Conservation (phyloP, 2,113 vertebrate genomes). For the Prionailurus viverrinus region DNA sequence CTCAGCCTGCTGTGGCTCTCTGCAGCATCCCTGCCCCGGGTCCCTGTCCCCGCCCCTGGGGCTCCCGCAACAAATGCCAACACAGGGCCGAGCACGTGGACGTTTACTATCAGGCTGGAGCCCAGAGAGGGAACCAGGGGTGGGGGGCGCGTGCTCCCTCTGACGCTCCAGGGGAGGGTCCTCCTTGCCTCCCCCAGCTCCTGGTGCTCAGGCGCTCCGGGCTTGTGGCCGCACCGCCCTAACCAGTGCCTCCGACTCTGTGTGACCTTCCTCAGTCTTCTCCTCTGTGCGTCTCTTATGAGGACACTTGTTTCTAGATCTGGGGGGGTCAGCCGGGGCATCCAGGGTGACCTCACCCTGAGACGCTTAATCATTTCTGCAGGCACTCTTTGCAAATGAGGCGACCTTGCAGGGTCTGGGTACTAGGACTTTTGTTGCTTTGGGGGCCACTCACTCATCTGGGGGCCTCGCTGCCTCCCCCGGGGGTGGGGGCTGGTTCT, state of each 20-base stretch:
- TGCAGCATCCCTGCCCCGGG: background rate
- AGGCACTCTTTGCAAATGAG: background rate
- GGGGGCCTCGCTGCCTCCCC: background rate
- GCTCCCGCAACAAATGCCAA: too few species aligned
- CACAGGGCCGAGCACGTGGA: too few species aligned
- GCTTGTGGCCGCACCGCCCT: background rate
- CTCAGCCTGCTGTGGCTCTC: background rate
- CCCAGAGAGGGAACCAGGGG: background rate
- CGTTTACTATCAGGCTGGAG: background rate
- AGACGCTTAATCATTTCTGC: background rate
- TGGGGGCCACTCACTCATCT: too few species aligned
- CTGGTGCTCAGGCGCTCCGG: background rate
- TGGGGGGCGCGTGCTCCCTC: too few species aligned
- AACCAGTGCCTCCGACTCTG: too few species aligned
- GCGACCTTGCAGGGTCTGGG: rapidly evolving
- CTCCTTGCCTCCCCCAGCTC: background rate
- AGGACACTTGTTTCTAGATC: background rate
- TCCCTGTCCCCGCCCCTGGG: background rate
- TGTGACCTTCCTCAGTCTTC: background rate
- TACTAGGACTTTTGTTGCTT: too few species aligned
- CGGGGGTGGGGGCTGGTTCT: background rate
- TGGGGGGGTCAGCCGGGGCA: too few species aligned
- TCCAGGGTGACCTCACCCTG: background rate
- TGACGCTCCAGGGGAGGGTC: background rate
- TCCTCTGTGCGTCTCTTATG: background rate